Evolutionary conservation across 2,888 invertebrate genomes (phyloP).

Genomic region (Mythimna ferrago): DNA sequence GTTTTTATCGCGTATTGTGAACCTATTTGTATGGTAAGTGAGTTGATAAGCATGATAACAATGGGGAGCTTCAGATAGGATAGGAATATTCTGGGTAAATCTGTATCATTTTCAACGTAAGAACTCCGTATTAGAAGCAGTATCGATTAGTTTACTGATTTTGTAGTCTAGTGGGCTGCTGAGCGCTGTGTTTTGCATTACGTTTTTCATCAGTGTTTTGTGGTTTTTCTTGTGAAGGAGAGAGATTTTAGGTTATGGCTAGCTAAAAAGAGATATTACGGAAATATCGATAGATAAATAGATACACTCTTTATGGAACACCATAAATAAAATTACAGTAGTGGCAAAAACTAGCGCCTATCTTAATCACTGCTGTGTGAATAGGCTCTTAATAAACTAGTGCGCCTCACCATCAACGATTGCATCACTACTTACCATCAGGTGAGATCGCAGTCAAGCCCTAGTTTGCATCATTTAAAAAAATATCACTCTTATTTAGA

Average conservation of each 20-base stretch:
- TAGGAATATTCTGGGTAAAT: constrained; percentile 39
- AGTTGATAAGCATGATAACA: constrained; percentile 56
- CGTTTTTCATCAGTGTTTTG: neutral
- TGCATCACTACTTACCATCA: too few species aligned
- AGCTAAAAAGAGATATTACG: too few species aligned
- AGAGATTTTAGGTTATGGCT: neutral
- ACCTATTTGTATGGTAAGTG: constrained; percentile 45
- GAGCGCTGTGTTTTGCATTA: neutral
- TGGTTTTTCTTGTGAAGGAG: neutral
- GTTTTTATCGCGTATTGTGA: constrained; percentile 56
- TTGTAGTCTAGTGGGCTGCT: neutral
- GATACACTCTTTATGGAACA: too few species aligned
- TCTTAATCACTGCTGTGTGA: too few species aligned
- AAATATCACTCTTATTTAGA: too few species aligned
- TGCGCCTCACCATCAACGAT: too few species aligned
- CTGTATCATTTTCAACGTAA: constrained; percentile 36
- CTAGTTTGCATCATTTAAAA: too few species aligned
- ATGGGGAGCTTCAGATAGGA: constrained; percentile 36
- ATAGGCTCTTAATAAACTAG: too few species aligned
- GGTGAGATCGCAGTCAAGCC: too few species aligned
- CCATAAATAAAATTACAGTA: too few species aligned
- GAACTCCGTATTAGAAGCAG: constrained; percentile 9
- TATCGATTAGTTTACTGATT: constrained; percentile 32
- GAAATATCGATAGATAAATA: too few species aligned
- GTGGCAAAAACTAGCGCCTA: too few species aligned